These are phyloP conservation scores for Pantherophis vulpinus DNA, from an alignment of 2,797 vertebrate genomes.

Conservation along the genomic window DNA sequence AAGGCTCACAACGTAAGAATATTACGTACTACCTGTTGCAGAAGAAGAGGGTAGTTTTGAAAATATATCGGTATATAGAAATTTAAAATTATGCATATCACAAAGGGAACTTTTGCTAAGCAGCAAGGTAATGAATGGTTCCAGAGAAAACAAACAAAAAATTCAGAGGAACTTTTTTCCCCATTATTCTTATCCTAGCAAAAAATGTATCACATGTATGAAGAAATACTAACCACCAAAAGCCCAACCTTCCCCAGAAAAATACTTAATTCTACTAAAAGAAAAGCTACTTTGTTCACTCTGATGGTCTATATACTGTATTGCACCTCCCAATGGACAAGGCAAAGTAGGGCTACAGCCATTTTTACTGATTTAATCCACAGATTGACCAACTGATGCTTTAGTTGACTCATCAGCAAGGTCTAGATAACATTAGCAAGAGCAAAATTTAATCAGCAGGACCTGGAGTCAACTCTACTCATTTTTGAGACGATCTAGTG, in stretches of 20 bases:
- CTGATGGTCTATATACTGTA: neutral
- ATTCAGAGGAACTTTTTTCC: neutral
- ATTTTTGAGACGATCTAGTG: neutral
- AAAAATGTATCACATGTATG: slow-evolving; percentile 1
- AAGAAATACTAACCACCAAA: neutral
- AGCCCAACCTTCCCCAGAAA: neutral
- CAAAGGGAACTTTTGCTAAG: slow-evolving; percentile 43
- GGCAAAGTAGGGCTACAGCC: neutral
- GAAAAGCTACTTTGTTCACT: neutral
- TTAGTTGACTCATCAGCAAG: neutral
- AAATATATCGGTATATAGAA: slow-evolving; percentile 34
- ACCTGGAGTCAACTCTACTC: neutral
- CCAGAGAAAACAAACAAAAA: slow-evolving; percentile 16
- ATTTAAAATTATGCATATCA: slow-evolving; percentile 60
- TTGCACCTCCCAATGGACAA: neutral
- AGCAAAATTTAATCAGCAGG: neutral
- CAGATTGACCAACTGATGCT: neutral
- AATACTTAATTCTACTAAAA: neutral
- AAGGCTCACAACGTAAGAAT: slow-evolving; percentile 55
- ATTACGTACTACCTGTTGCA: slow-evolving; percentile 37
- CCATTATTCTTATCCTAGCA: neutral
- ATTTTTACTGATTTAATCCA: neutral
- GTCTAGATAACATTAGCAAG: neutral
- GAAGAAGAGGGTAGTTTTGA: slow-evolving; percentile 42
- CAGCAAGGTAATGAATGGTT: neutral